Evolutionary conservation across 2,113 vertebrate genomes (phyloP).

Genomic region (Puntigrus tetrazona): DNA sequence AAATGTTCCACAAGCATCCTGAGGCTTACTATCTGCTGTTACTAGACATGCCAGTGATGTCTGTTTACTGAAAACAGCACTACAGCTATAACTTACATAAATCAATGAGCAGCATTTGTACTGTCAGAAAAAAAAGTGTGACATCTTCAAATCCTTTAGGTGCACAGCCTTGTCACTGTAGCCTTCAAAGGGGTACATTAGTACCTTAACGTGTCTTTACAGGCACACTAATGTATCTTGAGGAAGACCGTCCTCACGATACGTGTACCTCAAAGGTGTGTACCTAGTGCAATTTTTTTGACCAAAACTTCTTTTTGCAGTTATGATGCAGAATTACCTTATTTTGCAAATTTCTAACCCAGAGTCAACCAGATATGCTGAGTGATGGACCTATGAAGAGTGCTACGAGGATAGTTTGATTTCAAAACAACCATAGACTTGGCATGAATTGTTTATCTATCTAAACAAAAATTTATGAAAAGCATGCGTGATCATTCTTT

Average conservation of each 20-base stretch:
- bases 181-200: constrained; percentile 3
- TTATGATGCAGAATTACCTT: background rate
- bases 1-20: background rate
- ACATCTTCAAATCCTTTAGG: background rate
- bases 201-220: background rate
- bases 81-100: background rate
- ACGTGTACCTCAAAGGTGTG: background rate
- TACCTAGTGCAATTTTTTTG: background rate
- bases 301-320: background rate
- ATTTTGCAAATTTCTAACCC: background rate
- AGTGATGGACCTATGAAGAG: background rate
- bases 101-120: background rate
- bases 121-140: background rate
- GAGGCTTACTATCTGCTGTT: constrained; percentile 12
- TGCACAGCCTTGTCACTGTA: background rate
- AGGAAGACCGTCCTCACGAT: background rate
- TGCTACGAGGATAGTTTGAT: background rate
- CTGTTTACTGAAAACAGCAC: background rate
- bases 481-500: background rate
- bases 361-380: background rate
- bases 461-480: background rate
- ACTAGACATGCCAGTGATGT: background rate
- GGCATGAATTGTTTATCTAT: background rate
- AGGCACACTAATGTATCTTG: background rate
- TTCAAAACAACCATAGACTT: background rate